Conservation (phyloP, 2,888 invertebrate genomes). For the Sepioteuthis lessoniana region DNA sequence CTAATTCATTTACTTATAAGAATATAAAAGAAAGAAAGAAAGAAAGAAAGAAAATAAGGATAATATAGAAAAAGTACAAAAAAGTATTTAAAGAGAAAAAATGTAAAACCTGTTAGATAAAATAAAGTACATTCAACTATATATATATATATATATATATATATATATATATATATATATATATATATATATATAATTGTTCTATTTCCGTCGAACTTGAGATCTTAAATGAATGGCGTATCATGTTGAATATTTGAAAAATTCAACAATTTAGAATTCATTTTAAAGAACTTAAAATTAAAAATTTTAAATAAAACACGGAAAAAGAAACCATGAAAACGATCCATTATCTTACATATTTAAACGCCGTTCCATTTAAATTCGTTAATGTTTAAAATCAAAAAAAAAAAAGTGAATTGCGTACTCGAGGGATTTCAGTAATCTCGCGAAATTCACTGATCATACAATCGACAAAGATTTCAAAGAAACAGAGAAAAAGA, state of each 20-base stretch:
- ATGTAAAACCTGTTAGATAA: not conserved
- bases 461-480: not conserved
- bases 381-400: too few species aligned
- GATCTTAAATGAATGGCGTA: not conserved
- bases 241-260: not conserved
- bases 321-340: too few species aligned
- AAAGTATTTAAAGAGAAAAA: not conserved
- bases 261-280: too few species aligned
- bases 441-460: too few species aligned
- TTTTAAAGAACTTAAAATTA: too few species aligned
- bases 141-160: not conserved
- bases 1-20: too few species aligned
- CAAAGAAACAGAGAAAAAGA: not conserved
- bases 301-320: too few species aligned
- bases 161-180: not conserved
- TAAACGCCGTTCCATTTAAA: too few species aligned
- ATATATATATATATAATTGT: not conserved
- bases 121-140: not conserved
- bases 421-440: not conserved
- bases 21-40: too few species aligned
- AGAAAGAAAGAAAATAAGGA: not conserved
- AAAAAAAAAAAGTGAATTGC: not conserved
- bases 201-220: not conserved
- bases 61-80: not conserved
- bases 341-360: too few species aligned